phyloP scores from a whole-genome alignment of 2,888 invertebrate genomes.

The Cerceris rybyensis region DNA sequence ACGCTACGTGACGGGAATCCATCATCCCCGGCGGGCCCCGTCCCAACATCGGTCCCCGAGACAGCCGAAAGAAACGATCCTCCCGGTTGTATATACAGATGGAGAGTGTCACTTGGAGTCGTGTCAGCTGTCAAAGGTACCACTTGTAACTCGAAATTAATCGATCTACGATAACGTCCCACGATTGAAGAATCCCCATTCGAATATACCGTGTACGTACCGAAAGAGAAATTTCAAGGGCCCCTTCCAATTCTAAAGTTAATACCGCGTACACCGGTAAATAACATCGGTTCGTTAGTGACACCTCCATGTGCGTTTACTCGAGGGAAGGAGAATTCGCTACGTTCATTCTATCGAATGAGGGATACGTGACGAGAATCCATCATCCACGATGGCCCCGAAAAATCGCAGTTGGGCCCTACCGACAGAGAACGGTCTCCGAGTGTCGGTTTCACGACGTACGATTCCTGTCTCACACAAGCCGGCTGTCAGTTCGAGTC shows the following conservation, averaged over 20 bases:
- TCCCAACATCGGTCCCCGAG: constrained; percentile 41
- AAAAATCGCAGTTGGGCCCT: constrained; percentile 40
- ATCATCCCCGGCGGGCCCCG: constrained; percentile 55
- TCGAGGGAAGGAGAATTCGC: no score
- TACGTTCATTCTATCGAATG: background rate
- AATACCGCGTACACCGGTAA: no score
- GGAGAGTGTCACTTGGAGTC: constrained; percentile 67
- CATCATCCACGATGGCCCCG: constrained; percentile 47
- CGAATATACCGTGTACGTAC: background rate
- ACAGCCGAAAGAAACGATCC: constrained; percentile 40
- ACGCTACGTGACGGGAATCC: constrained; percentile 61
- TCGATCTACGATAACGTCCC: constrained; percentile 48
- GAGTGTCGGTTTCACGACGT: constrained; percentile 56
- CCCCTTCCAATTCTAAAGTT: no score
- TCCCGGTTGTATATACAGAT: constrained; percentile 35
- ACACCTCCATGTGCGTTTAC: no score
- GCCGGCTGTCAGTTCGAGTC: constrained; percentile 71
- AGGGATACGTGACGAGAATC: constrained; percentile 51
- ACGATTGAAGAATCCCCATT: constrained; percentile 28
- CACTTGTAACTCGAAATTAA: constrained; percentile 47
- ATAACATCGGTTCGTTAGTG: no score
- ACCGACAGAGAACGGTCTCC: constrained; percentile 18
- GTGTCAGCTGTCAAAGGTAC: constrained; percentile 63
- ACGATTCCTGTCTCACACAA: constrained; percentile 68
- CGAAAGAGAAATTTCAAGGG: no score